phyloP scores from a whole-genome alignment of 1,140 invertebrate species.

The Bombus ignitus region DNA sequence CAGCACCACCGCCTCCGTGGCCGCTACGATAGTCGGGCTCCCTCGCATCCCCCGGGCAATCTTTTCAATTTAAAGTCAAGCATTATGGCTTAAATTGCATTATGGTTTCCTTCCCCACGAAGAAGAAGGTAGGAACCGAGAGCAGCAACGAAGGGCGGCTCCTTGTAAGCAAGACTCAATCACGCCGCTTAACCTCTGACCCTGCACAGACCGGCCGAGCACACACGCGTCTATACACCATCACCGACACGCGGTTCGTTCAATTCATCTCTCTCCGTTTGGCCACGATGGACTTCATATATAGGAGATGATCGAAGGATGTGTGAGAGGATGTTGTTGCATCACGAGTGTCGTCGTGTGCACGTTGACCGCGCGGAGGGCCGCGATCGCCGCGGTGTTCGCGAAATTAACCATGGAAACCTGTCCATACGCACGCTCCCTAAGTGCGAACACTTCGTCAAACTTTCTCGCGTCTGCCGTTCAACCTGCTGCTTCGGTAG shows the following conservation, averaged over 20 bases:
- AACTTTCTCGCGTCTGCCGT: neutral
- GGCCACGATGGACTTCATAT: neutral
- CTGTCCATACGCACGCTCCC: neutral
- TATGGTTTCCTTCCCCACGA: conserved; percentile 79
- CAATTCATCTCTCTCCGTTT: neutral
- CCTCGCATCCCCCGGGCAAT: conserved; percentile 81
- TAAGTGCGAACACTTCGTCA: conserved; percentile 6
- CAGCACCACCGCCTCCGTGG: conserved; percentile 30
- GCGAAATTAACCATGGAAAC: conserved; percentile 20
- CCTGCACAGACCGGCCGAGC: conserved; percentile 67
- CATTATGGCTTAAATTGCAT: conserved; percentile 83
- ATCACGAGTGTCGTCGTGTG: neutral
- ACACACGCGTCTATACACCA: conserved; percentile 37
- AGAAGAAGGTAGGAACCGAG: conserved; percentile 73
- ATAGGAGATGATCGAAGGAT: no score
- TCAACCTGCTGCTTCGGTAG: neutral
- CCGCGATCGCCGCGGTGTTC: neutral
- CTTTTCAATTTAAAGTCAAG: conserved; percentile 84
- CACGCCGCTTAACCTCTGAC: conserved; percentile 82
- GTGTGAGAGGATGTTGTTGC: neutral
- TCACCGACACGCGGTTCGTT: conserved; percentile 1
- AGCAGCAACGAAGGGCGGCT: conserved; percentile 78
- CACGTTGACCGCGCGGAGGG: neutral
- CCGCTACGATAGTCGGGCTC: conserved; percentile 68
- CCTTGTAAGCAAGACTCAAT: conserved; percentile 83